Percentiles rank a stretch among this genome's conserved stretches.
Conservation (phyloP, 2,888 invertebrate species). For the Lasius platythorax region DNA sequence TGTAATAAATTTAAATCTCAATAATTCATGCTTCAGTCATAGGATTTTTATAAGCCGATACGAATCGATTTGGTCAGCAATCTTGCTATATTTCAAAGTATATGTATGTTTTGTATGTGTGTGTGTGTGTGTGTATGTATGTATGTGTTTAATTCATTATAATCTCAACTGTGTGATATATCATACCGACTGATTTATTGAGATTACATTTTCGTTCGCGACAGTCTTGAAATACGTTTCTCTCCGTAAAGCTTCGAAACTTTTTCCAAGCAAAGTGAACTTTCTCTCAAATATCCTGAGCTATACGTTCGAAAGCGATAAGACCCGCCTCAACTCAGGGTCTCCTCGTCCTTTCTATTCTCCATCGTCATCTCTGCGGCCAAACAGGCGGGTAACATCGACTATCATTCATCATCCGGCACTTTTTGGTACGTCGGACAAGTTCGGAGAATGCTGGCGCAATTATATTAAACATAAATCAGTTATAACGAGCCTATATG, state of each 20-base stretch:
- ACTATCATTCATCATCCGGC: conserved; percentile 76
- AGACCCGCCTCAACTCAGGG: conserved; percentile 59
- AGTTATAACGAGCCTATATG: conserved; percentile 77
- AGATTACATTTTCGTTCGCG: background rate
- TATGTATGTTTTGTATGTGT: background rate
- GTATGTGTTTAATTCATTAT: background rate
- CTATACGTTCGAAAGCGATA: conserved; percentile 53
- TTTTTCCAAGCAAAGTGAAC: conserved; percentile 39
- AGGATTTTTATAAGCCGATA: background rate
- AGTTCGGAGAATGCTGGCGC: conserved; percentile 76
- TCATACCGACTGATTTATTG: background rate
- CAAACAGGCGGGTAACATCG: conserved; percentile 63
- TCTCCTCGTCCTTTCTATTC: conserved; percentile 46
- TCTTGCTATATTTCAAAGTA: background rate
- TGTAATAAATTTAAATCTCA: conserved; percentile 7
- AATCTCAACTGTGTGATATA: background rate
- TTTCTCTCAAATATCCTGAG: conserved; percentile 20
- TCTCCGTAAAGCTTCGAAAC: background rate
- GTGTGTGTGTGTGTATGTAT: too few relatives aligned
- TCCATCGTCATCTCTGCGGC: conserved; percentile 60
- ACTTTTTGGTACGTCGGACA: conserved; percentile 75
- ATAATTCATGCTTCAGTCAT: conserved; percentile 1
- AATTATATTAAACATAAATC: conserved; percentile 82
- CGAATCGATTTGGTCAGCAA: background rate
- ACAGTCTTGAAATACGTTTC: background rate